phyloP scores from a whole-genome alignment of 2,888 invertebrate genomes.

The Phanerotoma sp. region DNA sequence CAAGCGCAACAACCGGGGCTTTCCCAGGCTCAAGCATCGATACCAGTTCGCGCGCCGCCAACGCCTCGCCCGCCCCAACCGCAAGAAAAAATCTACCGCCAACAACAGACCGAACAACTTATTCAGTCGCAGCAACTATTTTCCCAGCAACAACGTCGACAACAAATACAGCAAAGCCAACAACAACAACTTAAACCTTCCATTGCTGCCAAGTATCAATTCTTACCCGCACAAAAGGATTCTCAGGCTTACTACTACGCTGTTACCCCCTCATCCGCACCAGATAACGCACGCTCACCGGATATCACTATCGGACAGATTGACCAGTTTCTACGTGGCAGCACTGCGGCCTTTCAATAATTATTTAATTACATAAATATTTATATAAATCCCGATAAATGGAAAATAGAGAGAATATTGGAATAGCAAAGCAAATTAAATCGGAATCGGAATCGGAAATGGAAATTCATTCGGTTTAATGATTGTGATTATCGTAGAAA shows the following conservation, averaged over 20 bases:
- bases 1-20: conserved; percentile 64
- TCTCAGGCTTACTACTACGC: conserved; percentile 56
- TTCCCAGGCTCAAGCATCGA: conserved; percentile 50
- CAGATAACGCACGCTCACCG: conserved; percentile 33
- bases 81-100: conserved; percentile 59
- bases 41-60: conserved; percentile 20
- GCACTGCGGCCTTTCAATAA: conserved; percentile 35
- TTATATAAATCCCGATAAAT: background rate
- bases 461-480: too few relatives aligned
- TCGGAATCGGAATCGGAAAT: too few relatives aligned
- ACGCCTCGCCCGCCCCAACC: conserved; percentile 41
- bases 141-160: conserved; percentile 69
- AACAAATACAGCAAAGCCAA: conserved; percentile 70
- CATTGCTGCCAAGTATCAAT: conserved; percentile 53
- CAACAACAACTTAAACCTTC: conserved; percentile 57
- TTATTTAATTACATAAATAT: background rate
- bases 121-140: conserved; percentile 68
- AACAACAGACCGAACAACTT: conserved; percentile 65
- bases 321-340: conserved; percentile 75
- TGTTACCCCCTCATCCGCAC: conserved; percentile 51
- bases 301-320: conserved; percentile 66
- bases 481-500: too few relatives aligned
- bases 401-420: background rate
- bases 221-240: conserved; percentile 52
- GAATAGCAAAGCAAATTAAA: too few relatives aligned